Evolutionary conservation across 1,140 invertebrate genomes (phyloP).

Genomic region (Drosophila truncata): DNA sequence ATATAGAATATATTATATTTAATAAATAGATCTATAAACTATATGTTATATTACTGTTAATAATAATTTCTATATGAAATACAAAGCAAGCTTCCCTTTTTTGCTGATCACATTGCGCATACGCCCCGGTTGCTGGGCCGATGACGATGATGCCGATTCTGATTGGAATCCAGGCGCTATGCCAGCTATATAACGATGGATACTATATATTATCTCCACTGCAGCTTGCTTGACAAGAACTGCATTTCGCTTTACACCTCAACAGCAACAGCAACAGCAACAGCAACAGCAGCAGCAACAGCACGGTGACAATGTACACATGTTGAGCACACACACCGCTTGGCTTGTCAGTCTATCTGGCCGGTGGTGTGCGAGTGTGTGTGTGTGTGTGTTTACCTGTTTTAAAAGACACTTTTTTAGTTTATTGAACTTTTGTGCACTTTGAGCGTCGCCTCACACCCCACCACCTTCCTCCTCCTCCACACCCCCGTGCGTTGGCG

Average conservation of each 20-base stretch:
- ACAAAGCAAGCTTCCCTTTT: background rate
- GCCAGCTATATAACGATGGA: constrained; percentile 12
- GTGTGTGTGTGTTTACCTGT: constrained; percentile 66
- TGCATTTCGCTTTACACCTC: constrained; percentile 69
- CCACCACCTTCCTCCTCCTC: constrained; percentile 23
- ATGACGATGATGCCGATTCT: constrained; percentile 19
- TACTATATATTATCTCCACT: constrained; percentile 34
- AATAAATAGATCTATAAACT: no score
- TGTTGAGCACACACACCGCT: constrained; percentile 26
- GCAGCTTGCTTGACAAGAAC: constrained; percentile 74
- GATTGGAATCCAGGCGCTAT: constrained; percentile 26
- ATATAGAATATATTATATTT: background rate
- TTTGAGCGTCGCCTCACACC: constrained; percentile 57
- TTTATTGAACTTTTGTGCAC: constrained; percentile 82
- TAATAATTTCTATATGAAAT: background rate
- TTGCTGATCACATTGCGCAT: constrained; percentile 26
- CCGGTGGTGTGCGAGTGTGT: constrained; percentile 11
- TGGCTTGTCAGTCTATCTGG: constrained; percentile 19
- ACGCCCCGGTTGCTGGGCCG: constrained; percentile 29
- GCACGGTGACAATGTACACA: constrained; percentile 42
- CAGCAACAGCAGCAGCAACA: background rate
- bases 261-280: constrained; percentile 28
- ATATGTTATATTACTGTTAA: background rate
- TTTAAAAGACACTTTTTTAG: constrained; percentile 80
- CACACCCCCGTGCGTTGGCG: constrained; percentile 65